Conservation (phyloP, 2,797 vertebrate species). For the Dipus sagitta region DNA sequence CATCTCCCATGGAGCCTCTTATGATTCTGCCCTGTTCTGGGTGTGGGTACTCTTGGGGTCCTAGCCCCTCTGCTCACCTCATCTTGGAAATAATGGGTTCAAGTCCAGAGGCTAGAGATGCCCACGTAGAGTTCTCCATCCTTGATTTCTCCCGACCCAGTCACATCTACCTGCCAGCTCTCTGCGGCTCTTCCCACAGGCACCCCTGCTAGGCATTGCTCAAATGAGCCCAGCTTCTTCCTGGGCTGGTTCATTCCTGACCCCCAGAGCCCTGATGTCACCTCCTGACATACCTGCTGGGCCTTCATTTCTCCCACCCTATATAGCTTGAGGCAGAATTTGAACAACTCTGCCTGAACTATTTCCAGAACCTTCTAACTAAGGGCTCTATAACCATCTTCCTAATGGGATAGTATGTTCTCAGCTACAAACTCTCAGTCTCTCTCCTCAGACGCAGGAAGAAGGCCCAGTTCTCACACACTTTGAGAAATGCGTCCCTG, state of each 20-base stretch:
- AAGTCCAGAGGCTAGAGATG: background rate
- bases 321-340: background rate
- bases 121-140: background rate
- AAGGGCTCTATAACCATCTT: background rate
- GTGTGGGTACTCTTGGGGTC: background rate
- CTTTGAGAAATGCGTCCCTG: background rate
- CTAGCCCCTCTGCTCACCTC: background rate
- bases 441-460: background rate
- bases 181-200: background rate
- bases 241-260: background rate
- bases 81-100: background rate
- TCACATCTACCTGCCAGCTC: background rate
- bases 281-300: background rate
- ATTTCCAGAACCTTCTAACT: conserved; percentile 23
- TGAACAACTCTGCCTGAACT: background rate
- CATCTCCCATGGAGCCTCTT: background rate
- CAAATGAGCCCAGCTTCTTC: background rate
- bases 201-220: background rate
- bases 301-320: background rate
- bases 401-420: background rate
- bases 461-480: background rate
- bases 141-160: background rate
- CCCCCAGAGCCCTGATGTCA: background rate
- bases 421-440: background rate
- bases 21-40: background rate